A percentile compares a stretch with the other conserved stretches of the same genome.
These are phyloP conservation scores for Dysmachus trigonus DNA, from an alignment of 2,888 invertebrate genomes.

Conservation along the genomic window DNA sequence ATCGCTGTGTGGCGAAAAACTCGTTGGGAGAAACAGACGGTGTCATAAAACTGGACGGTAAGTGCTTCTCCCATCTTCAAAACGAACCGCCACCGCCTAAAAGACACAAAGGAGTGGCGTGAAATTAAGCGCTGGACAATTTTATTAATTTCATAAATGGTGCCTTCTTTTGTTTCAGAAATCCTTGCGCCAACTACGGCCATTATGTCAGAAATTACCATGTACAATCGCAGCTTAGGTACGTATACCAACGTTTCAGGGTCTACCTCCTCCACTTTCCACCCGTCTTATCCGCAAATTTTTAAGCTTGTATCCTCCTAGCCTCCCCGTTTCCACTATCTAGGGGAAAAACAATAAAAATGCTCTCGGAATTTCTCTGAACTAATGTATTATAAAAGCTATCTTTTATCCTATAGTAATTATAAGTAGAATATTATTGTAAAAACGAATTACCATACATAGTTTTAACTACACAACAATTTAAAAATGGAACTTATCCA, in stretches of 20 bases:
- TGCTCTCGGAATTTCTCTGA: not conserved
- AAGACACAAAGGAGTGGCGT: not conserved
- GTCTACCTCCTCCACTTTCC: not conserved
- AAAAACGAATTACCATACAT: no score
- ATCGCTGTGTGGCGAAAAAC: conserved; percentile 91
- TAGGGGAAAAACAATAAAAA: not conserved
- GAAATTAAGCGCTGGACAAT: conserved; percentile 9
- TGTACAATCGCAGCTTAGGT: conserved; percentile 62
- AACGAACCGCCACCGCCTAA: not conserved
- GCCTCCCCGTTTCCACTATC: not conserved
- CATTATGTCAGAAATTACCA: conserved; percentile 68
- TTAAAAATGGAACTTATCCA: no score
- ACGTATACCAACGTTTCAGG: conserved; percentile 43
- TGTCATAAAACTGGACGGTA: conserved; percentile 88
- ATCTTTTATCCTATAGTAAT: not conserved
- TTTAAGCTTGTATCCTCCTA: not conserved
- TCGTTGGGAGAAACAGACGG: conserved; percentile 91
- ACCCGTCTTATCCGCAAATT: not conserved
- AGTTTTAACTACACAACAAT: no score
- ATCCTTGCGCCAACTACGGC: conserved; percentile 85
- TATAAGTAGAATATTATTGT: no score
- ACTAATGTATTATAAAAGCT: not conserved
- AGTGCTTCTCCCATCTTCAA: conserved; percentile 55
- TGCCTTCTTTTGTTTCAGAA: conserved; percentile 68
- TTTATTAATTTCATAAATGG: conserved; percentile 49